phyloP scores from a whole-genome alignment of 2,888 invertebrate species.

The Ctena decussata region DNA sequence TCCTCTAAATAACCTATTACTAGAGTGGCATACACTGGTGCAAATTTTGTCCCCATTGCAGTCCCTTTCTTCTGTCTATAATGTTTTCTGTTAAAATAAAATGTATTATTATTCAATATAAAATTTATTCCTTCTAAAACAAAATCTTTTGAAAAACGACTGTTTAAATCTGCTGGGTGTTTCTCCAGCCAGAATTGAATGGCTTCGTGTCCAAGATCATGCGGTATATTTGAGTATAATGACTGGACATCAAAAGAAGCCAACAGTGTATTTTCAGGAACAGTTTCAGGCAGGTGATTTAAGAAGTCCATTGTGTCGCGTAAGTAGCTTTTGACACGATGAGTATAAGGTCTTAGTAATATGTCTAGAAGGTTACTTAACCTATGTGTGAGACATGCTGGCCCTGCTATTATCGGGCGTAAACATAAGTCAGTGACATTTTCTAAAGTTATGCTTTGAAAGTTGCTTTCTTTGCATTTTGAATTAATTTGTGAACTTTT shows the following conservation, averaged over 20 bases:
- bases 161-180: neutral
- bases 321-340: neutral
- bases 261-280: neutral
- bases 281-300: neutral
- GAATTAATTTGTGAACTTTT: neutral
- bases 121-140: neutral
- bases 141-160: neutral
- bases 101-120: neutral
- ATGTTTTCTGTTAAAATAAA: neutral
- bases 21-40: neutral
- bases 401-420: neutral
- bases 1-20: neutral
- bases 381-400: neutral
- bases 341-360: neutral
- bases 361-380: neutral
- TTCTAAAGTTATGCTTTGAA: neutral
- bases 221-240: neutral
- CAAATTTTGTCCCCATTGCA: neutral
- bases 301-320: neutral
- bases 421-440: neutral
- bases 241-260: neutral
- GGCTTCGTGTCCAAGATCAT: neutral
- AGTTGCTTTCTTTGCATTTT: neutral
- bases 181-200: neutral
- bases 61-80: neutral